These are phyloP conservation scores for Ginglymostoma cirratum DNA, from an alignment of 2,113 vertebrate genomes.

Conservation along the genomic window DNA sequence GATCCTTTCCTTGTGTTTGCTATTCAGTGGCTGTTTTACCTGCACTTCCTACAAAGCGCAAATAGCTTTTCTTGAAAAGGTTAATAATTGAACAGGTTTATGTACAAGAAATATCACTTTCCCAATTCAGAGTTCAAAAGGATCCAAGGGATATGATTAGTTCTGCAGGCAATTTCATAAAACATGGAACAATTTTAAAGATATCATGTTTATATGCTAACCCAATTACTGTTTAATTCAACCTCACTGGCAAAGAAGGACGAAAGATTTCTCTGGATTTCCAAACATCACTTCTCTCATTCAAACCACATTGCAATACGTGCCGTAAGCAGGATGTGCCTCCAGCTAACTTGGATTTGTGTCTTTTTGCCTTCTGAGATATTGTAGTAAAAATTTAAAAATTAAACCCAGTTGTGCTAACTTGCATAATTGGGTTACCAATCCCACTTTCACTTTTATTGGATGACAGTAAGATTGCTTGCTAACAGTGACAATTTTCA, in stretches of 20 bases:
- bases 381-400: neutral
- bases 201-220: neutral
- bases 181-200: slow-evolving; percentile 15
- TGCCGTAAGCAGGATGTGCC: neutral
- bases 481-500: neutral
- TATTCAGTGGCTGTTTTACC: neutral
- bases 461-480: neutral
- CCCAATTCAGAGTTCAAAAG: neutral
- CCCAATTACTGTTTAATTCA: neutral
- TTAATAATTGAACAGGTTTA: slow-evolving; percentile 22
- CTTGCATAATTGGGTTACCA: neutral
- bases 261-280: neutral
- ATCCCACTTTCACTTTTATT: neutral
- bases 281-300: neutral
- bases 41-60: neutral
- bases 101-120: slow-evolving; percentile 12
- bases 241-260: neutral
- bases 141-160: neutral
- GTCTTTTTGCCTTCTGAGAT: neutral
- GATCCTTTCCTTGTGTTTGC: neutral
- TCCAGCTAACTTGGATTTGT: neutral
- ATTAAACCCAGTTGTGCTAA: neutral
- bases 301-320: neutral
- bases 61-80: slow-evolving; percentile 26
- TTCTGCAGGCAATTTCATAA: slow-evolving; percentile 22